These are phyloP conservation scores for Sitophilus oryzae DNA, from an alignment of 1,140 invertebrate genomes.

Conservation along the genomic window DNA sequence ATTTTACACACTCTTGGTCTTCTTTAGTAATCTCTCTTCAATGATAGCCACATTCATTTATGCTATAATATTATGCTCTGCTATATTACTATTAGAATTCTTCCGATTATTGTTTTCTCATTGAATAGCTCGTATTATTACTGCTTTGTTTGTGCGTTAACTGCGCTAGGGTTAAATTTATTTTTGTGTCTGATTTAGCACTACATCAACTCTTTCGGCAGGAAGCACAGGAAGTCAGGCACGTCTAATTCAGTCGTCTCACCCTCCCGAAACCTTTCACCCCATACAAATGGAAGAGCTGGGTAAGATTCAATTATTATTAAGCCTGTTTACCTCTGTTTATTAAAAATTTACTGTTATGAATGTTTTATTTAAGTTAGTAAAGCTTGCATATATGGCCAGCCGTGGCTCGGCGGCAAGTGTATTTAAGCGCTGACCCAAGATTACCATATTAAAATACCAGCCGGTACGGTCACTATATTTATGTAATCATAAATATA, in stretches of 20 bases:
- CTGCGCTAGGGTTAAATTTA: not conserved
- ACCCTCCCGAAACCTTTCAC: constrained; percentile 84
- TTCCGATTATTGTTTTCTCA: no score
- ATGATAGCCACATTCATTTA: no score
- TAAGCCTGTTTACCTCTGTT: not conserved
- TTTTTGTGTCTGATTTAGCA: constrained; percentile 51
- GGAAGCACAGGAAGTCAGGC: constrained; percentile 91
- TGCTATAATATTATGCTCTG: not conserved
- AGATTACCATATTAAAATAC: no score
- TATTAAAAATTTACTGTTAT: not conserved
- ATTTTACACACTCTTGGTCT: no score
- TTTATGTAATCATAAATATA: no score
- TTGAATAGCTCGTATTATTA: no score
- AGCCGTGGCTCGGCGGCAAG: no score
- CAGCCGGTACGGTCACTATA: no score
- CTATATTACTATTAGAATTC: not conserved
- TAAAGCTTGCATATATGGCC: no score
- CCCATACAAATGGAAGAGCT: constrained; percentile 77
- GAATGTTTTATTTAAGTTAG: not conserved
- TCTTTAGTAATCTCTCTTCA: no score
- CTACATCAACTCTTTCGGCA: constrained; percentile 87
- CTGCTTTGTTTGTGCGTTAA: no score
- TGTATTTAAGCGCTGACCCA: no score
- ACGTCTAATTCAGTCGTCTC: constrained; percentile 86
- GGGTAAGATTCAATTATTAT: constrained; percentile 59